phyloP scores from a whole-genome alignment of 2,888 invertebrate genomes.

The Microplitis manilae region DNA sequence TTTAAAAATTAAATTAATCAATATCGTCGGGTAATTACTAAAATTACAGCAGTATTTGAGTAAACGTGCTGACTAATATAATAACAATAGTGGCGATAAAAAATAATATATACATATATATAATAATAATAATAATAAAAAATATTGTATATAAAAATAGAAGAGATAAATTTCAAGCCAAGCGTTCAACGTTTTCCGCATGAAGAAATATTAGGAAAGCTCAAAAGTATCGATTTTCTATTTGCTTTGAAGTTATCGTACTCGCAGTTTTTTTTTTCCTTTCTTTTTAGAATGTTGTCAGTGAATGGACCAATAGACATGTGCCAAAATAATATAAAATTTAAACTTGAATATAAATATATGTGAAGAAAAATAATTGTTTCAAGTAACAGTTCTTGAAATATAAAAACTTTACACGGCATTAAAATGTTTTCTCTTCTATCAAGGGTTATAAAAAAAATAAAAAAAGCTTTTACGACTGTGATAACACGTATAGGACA shows the following conservation, averaged over 20 bases:
- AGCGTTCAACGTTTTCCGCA: conserved; percentile 35
- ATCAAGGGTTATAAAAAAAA: background rate
- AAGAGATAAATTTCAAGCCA: conserved; percentile 31
- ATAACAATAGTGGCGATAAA: background rate
- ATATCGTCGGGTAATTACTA: too few relatives aligned
- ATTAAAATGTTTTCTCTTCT: conserved; percentile 9
- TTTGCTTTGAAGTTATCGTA: conserved; percentile 13
- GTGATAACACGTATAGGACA: background rate
- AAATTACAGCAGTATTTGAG: too few relatives aligned
- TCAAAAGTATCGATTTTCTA: conserved; percentile 37
- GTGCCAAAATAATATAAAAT: background rate
- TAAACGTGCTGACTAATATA: too few relatives aligned
- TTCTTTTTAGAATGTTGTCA: background rate
- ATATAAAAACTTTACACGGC: background rate
- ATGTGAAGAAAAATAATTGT: background rate
- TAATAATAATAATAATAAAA: background rate
- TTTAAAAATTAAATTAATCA: too few relatives aligned
- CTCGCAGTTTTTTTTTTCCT: background rate
- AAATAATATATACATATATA: background rate
- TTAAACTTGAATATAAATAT: background rate
- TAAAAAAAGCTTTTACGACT: conserved; percentile 16
- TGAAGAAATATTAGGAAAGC: conserved; percentile 23
- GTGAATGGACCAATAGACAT: background rate
- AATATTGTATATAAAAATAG: conserved; percentile 26
- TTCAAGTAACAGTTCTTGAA: background rate